Evolutionary conservation across 1,140 invertebrate genomes (phyloP).

Genomic region (Scaptodrosophila lebanonensis): DNA sequence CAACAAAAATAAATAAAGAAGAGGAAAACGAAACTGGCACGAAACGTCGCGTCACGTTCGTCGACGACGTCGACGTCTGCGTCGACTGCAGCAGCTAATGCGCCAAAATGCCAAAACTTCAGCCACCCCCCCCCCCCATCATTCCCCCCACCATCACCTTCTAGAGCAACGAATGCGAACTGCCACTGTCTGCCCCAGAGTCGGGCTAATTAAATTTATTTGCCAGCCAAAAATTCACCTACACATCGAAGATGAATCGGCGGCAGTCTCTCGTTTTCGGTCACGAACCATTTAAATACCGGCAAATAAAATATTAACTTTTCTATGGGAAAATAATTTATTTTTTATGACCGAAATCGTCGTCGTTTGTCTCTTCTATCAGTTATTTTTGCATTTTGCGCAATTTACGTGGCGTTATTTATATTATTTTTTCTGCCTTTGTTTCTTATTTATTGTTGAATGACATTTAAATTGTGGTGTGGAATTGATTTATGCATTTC

Average conservation of each 20-base stretch:
- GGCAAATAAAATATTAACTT: conserved; percentile 16
- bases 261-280: conserved; percentile 13
- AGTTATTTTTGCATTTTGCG: conserved; percentile 25
- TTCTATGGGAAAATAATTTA: conserved; percentile 54
- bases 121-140: neutral
- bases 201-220: conserved; percentile 67
- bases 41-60: too few species aligned
- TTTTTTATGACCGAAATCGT: conserved; percentile 46
- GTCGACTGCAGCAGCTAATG: conserved; percentile 40
- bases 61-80: conserved; percentile 47
- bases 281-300: conserved; percentile 46
- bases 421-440: conserved; percentile 2
- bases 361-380: conserved; percentile 31
- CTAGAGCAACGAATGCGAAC: neutral
- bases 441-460: conserved; percentile 31
- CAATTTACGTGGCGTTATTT: conserved; percentile 37
- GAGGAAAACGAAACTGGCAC: neutral
- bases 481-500: conserved; percentile 46
- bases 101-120: conserved; percentile 57
- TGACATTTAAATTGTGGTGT: conserved; percentile 42
- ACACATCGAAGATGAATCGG: conserved; percentile 48
- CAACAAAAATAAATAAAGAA: neutral
- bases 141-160: neutral
- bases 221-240: conserved; percentile 27
- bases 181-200: conserved; percentile 20